Base-by-base conservation (phyloP, 2,797 vertebrate genomes). In the Gallinago stenura region DNA sequence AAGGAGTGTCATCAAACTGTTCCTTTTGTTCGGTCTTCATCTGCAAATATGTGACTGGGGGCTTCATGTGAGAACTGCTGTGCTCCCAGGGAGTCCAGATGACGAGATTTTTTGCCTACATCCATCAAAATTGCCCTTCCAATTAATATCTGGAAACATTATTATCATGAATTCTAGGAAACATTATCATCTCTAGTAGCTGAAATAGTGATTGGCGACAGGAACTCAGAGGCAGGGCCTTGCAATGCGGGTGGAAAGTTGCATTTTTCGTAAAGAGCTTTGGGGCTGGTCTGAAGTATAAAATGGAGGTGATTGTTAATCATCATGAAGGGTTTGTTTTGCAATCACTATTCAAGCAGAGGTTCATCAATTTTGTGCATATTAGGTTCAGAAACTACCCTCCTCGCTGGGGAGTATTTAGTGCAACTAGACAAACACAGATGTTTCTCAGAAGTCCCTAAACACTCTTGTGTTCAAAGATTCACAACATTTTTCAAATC, bases 391-490 rank as follows among this genome's bases (percentile, higher is more conserved):
- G 71, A 93, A 93, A 83, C 45, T 81, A 71, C 35, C 24, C 48
- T 80, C 56, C 83, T 80, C 92, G 0, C 94, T 56, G 71, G 90
- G 90, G 93, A 96, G 89, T 64, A 41, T 48, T 96, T 72, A 87
- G 60, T 33, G 70, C 72, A 93, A 87, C 60, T 64, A 94, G 79
- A 72, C 73, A 97, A 95, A 95, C 92, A 88, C 87, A 95, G 94
- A 92, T 94, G 86, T 89, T 90, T 69, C 90, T 46, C 90, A 90
- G 78, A 57, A 91, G 82, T 93, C 94, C 92, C 91, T 46, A 53
- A 92, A 58, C 72, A 7, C 89, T 81, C 25, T 56, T 20, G 4
- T 33, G 35, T 15, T 93, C 86, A 75, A 94, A 89, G 51, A 81
- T 35, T 82, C 92, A 15, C 81, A 84, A 45, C 80, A 75, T 94